Base-by-base conservation (phyloP, 2,113 vertebrate species). In the Dunckerocampus dactyliophorus region DNA sequence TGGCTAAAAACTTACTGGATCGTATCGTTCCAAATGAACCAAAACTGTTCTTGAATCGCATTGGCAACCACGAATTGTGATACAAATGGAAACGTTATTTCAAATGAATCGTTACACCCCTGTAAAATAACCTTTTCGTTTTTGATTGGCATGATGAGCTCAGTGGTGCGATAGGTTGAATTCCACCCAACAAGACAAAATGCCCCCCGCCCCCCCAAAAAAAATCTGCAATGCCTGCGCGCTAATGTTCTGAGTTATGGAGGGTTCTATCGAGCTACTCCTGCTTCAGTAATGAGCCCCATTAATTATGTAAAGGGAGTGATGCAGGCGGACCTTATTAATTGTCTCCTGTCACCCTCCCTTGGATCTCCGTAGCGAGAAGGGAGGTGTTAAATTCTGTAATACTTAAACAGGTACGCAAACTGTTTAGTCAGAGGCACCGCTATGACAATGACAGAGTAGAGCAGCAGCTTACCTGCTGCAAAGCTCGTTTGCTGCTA, bases 291-390 rank as follows among this genome's bases (percentile, higher is more conserved):
- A 91, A 91, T 91, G 90, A 91, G 92, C 81, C 82, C 87, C 81
- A 91, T 92, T 90, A 91, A 92, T 93, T 92, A 87, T 91, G 84
- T 86, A 88, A 90, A 92, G 82, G 76, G 28, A 17, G 81, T 85
- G 86, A 85, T 88, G 83, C 87, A 91, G 85, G 91, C 86, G 85
- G 85, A 93, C 90, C 83, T 90, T 92, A 93, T 92, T 92, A 93
- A 92, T 89, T 91, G 88, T 88, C 88, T 90, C 76, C 88, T 84
- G 87, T 88, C 86, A 91, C 84, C 76, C 78, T 14, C 82, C 82
- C 87, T 92, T 8, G n/a, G 88, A 91, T 93, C 91, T 85, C 80
- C 90, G 71, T 87, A 90, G 84, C 91, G 90, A 87, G 82, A 90
- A 94, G 89, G 88, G 87, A 92, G 83, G 82, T 90, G 86, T 85